These are phyloP conservation scores for Chondrilla cf. caribensis DNA, from an alignment of 37 sponge, comb jelly and placozoan species.

Conservation along the genomic window DNA sequence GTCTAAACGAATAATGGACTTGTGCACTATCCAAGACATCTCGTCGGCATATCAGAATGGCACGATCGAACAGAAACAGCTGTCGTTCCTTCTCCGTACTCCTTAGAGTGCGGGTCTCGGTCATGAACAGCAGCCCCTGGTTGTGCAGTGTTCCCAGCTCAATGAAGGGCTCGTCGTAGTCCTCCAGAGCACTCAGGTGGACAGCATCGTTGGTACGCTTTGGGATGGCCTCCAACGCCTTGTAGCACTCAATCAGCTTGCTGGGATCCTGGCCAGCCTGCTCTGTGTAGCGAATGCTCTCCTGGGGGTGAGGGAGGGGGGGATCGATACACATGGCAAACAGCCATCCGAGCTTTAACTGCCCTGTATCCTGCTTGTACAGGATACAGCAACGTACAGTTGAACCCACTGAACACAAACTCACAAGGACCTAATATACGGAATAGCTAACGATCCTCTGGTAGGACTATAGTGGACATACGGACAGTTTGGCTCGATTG, in stretches of 20 bases:
- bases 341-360: not conserved
- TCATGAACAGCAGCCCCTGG: slow-evolving; percentile 29
- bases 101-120: slow-evolving; percentile 42
- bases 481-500: no score
- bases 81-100: slow-evolving; percentile 71
- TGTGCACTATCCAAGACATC: slow-evolving; percentile 25
- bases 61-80: slow-evolving; percentile 53
- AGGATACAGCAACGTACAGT: no score
- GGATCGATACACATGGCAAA: no score
- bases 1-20: slow-evolving; percentile 50
- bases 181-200: slow-evolving; percentile 52
- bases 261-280: not conserved
- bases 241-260: slow-evolving; percentile 1
- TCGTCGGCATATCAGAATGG: slow-evolving; percentile 50
- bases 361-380: no score
- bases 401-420: no score
- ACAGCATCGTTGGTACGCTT: slow-evolving; percentile 74
- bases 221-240: slow-evolving; percentile 14
- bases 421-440: no score
- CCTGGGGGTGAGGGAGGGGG: slow-evolving; percentile 14
- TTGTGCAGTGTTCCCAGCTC: slow-evolving; percentile 46
- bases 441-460: no score
- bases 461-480: no score
- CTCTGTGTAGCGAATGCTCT: slow-evolving; percentile 34
- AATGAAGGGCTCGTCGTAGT: slow-evolving; percentile 39